Conservation (phyloP, 2,888 invertebrate species). For the Lobophora halterata region DNA sequence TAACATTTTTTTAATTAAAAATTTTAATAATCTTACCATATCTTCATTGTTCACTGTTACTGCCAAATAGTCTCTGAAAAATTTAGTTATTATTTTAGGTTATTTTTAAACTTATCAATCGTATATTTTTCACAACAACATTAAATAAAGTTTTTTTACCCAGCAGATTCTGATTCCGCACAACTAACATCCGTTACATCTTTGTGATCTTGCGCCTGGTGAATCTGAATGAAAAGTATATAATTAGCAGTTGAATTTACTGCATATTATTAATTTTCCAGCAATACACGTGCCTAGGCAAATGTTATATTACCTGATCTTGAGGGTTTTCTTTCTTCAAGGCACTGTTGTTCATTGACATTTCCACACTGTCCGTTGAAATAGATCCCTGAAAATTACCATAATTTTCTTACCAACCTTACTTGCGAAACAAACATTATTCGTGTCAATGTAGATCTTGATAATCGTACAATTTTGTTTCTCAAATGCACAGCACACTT, state of each 20-base stretch:
- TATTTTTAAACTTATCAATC: too few species aligned
- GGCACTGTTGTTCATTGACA: constrained; percentile 53
- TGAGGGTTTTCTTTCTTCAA: constrained; percentile 42
- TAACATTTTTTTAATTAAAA: not conserved
- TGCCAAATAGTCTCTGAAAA: constrained; percentile 62
- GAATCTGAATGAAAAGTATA: too few species aligned
- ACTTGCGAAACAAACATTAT: too few species aligned
- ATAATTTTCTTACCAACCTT: too few species aligned
- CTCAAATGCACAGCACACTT: too few species aligned
- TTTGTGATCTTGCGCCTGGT: too few species aligned
- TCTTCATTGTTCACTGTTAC: constrained; percentile 62
- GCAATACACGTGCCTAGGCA: too few species aligned
- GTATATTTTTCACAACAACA: too few species aligned
- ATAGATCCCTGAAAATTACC: constrained; percentile 67
- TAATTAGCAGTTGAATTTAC: too few species aligned
- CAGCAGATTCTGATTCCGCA: constrained; percentile 65
- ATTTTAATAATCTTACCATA: constrained; percentile 50
- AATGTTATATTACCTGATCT: constrained; percentile 34
- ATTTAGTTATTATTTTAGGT: too few species aligned
- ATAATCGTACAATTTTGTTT: too few species aligned
- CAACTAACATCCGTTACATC: constrained; percentile 57
- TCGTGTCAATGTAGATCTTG: too few species aligned
- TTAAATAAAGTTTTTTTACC: constrained; percentile 40
- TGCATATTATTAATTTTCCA: not conserved
- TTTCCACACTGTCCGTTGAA: constrained; percentile 65